Base-by-base conservation (phyloP, 2,888 invertebrate species). In the Lasioglossum oenotherae region DNA sequence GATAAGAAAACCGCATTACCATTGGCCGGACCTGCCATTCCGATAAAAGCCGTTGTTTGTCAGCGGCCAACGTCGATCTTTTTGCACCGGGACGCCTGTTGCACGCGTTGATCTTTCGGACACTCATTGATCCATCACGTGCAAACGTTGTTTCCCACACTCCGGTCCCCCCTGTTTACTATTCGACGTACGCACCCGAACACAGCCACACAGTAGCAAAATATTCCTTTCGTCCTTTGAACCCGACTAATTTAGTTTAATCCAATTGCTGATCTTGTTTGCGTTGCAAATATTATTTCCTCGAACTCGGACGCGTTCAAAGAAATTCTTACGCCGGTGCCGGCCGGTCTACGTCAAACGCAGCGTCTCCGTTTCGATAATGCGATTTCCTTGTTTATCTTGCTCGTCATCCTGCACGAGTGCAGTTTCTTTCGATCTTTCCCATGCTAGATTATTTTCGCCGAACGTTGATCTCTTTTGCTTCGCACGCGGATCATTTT, bases 31-130 rank as follows among this genome's bases (percentile, higher is more conserved):
- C 46, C 67, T 78, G 57, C 64, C 64, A 49, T 81, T 80, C 74
- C 31, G 80, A 89, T 85, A 85, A 77, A 19, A 72, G 6, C 57
- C 31, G 53, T 83, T 82, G 77, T 84, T 88, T 88, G 80, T 77
- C 71, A 31, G 57, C 38, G 78, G 5, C 46, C 19, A 31, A 57
- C 81, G 84, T 88, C 81, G 69, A 82, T 88, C 80, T 38, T 60
- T 73, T 53, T 10, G 35, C 53, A 67, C 57, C n/a, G 53, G 31
- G 35, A 44, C 41, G 71, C 31, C 31, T n/a, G 23, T 44, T 67
- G 79, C 57, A 76, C 31, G 19, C n/a, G 71, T 57, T n/a, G 35
- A 69, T 69, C 69, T 69, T 69, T 12, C 69, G n/a, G 38, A 12
- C 41, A n/a, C n/a, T 69, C 38, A 23, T 69, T 41, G 69, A 69